These are phyloP conservation scores for Ariolimax columbianus DNA, from an alignment of 2,888 invertebrate species.

Conservation along the genomic window DNA sequence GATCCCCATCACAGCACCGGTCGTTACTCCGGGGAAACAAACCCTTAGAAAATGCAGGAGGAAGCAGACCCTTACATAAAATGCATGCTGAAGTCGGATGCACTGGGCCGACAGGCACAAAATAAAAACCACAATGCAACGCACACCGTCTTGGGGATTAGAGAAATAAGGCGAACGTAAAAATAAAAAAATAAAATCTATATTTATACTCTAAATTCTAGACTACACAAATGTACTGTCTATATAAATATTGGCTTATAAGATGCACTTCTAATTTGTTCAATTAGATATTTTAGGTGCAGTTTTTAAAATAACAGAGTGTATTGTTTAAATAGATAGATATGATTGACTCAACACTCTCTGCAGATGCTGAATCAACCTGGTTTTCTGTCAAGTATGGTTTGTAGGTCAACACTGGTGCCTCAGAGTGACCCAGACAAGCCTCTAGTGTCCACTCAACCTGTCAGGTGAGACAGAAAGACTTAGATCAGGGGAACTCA, in stretches of 20 bases:
- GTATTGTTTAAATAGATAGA: neutral
- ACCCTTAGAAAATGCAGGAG: no score
- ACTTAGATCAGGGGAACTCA: no score
- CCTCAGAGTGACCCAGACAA: slow-evolving; percentile 66
- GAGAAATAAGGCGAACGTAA: no score
- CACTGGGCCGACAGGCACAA: no score
- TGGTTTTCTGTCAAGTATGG: slow-evolving; percentile 60
- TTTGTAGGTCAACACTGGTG: slow-evolving; percentile 75
- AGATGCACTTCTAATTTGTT: neutral
- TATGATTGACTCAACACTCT: neutral
- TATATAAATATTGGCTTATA: no score
- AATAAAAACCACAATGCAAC: no score
- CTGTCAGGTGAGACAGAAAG: slow-evolving; percentile 73
- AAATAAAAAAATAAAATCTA: no score
- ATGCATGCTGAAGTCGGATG: no score
- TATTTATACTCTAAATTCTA: neutral
- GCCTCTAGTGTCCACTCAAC: slow-evolving; percentile 79
- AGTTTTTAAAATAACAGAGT: neutral
- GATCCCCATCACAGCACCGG: no score
- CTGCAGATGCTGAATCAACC: slow-evolving; percentile 54
- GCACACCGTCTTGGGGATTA: no score
- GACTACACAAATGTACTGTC: neutral
- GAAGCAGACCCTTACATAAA: no score
- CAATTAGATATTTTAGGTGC: neutral
- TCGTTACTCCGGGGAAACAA: no score